These are phyloP conservation scores for Colletes gigas DNA, from an alignment of 1,140 invertebrate genomes.

Conservation along the genomic window DNA sequence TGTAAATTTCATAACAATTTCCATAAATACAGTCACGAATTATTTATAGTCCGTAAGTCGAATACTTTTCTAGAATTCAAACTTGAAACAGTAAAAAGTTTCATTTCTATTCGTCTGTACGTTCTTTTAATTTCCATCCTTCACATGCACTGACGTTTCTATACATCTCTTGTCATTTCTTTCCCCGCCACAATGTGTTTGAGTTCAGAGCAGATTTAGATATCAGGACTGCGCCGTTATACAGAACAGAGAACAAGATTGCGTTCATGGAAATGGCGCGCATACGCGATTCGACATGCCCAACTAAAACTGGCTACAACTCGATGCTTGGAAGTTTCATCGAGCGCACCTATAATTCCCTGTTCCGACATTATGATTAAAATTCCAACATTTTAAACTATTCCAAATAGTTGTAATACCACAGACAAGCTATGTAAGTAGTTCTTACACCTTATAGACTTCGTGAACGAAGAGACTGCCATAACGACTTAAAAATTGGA, in stretches of 20 bases:
- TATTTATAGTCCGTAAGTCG: too few relatives aligned
- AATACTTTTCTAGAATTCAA: too few relatives aligned
- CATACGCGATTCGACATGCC: neutral
- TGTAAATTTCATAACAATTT: too few relatives aligned
- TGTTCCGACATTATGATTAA: slow-evolving; percentile 2
- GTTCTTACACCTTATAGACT: too few relatives aligned
- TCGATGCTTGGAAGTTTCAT: neutral
- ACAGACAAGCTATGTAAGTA: too few relatives aligned
- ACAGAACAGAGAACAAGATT: neutral
- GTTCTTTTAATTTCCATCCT: too few relatives aligned
- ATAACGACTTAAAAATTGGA: too few relatives aligned
- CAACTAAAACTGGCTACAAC: slow-evolving; percentile 3
- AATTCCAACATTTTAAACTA: neutral
- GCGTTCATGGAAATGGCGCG: neutral
- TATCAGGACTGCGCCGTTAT: neutral
- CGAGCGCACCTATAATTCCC: neutral
- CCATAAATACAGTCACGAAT: too few relatives aligned
- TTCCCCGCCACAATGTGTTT: neutral
- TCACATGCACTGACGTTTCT: too few relatives aligned
- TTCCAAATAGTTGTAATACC: neutral
- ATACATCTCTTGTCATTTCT: neutral
- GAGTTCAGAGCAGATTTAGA: slow-evolving; percentile 5
- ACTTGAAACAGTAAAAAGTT: too few relatives aligned
- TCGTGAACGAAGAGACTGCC: too few relatives aligned
- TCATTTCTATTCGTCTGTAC: too few relatives aligned